These are phyloP conservation scores for Ichneumoninae sp. DNA, from an alignment of 2,888 invertebrate species.

Conservation along the genomic window DNA sequence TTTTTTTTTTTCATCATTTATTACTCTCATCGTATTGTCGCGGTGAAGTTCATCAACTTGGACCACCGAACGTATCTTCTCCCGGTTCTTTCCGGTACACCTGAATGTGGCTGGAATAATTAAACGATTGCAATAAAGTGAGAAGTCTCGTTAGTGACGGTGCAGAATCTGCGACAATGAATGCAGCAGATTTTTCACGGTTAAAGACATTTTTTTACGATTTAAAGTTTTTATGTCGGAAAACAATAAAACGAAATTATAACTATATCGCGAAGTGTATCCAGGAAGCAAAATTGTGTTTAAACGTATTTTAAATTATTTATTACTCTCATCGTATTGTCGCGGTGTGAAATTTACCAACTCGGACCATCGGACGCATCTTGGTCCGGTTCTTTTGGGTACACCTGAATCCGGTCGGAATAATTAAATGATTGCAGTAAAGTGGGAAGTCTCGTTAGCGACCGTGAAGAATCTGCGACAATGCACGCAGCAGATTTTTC, in stretches of 20 bases:
- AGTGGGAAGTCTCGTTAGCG: neutral
- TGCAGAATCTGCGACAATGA: neutral
- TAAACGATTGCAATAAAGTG: neutral
- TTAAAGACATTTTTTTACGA: neutral
- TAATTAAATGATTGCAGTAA: neutral
- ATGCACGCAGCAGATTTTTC: neutral
- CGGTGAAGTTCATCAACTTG: slow-evolving; percentile 4
- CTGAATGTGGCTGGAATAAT: neutral
- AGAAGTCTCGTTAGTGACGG: neutral
- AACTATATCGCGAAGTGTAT: no score
- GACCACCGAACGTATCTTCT: neutral
- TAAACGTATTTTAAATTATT: neutral
- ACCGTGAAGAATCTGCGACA: neutral
- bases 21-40: neutral
- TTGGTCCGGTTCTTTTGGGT: neutral
- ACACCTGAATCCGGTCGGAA: neutral
- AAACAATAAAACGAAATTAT: no score
- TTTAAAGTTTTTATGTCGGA: neutral
- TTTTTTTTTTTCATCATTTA: neutral
- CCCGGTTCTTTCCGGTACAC: neutral
- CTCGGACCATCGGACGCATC: neutral
- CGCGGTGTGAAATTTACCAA: slow-evolving; percentile 5
- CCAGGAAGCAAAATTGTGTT: no score
- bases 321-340: neutral
- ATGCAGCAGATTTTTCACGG: neutral